Conservation (phyloP, 1,140 invertebrate species). For the Palaemon carinicauda region DNA sequence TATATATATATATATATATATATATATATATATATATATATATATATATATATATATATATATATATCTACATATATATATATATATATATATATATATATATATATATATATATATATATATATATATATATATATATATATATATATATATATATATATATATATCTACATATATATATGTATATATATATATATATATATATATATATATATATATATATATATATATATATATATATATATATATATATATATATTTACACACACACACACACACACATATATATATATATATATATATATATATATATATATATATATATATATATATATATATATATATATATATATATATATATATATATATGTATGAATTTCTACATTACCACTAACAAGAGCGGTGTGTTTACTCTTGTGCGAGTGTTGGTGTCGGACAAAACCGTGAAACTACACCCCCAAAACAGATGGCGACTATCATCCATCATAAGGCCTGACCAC, state of each 20-base stretch:
- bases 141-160: conserved; percentile 2
- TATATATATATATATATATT: conserved; percentile 2
- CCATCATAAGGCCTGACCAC: too few relatives aligned
- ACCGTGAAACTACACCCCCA: too few relatives aligned
- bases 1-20: conserved; percentile 2
- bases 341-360: conserved; percentile 2
- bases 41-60: background rate
- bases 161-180: background rate
- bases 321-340: conserved; percentile 2
- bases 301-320: conserved; percentile 2
- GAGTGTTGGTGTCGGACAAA: background rate
- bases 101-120: conserved; percentile 2
- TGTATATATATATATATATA: background rate
- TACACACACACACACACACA: too few relatives aligned
- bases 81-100: background rate
- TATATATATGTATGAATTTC: background rate
- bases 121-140: conserved; percentile 2
- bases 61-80: background rate
- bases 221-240: background rate
- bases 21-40: conserved; percentile 2
- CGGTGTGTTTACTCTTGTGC: background rate
- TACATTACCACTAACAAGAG: background rate
- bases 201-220: background rate
- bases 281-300: conserved; percentile 2
- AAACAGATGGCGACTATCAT: too few relatives aligned